Evolutionary conservation across 2,797 vertebrate genomes (phyloP).

Genomic region (Smutsia temminckii): DNA sequence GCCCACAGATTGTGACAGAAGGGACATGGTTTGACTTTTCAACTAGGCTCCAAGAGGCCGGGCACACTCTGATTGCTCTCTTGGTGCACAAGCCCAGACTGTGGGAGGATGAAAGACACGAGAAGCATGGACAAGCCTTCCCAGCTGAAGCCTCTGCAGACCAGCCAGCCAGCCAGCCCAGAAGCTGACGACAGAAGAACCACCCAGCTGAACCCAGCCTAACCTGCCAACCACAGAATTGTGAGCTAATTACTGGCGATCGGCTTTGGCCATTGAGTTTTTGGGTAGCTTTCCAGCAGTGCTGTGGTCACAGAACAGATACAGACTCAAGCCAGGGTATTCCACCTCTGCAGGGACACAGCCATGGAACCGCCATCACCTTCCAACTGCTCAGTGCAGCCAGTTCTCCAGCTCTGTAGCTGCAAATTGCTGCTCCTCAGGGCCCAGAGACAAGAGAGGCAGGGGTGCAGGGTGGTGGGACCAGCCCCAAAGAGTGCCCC

Average conservation of each 20-base stretch:
- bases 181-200: constrained; percentile 22
- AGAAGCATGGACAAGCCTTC: neutral
- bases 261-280: neutral
- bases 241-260: neutral
- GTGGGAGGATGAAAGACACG: neutral
- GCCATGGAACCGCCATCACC: neutral
- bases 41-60: neutral
- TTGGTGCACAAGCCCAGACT: neutral
- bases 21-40: neutral
- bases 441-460: neutral
- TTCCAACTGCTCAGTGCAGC: neutral
- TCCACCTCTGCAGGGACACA: neutral
- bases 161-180: neutral
- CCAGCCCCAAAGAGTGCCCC: neutral
- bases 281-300: neutral
- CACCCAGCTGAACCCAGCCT: neutral
- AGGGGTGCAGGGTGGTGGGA: neutral
- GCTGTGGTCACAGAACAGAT: neutral
- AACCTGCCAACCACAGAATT: neutral
- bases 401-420: neutral
- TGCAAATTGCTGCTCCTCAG: neutral
- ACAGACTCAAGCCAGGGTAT: neutral
- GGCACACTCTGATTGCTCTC: neutral
- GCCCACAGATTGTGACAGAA: neutral
- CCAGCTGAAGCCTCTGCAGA: neutral